Evolutionary conservation across 2,888 invertebrate species (phyloP), one percentile per base, ranked within the genome.

Genomic region (Melanostoma scalare): DNA sequence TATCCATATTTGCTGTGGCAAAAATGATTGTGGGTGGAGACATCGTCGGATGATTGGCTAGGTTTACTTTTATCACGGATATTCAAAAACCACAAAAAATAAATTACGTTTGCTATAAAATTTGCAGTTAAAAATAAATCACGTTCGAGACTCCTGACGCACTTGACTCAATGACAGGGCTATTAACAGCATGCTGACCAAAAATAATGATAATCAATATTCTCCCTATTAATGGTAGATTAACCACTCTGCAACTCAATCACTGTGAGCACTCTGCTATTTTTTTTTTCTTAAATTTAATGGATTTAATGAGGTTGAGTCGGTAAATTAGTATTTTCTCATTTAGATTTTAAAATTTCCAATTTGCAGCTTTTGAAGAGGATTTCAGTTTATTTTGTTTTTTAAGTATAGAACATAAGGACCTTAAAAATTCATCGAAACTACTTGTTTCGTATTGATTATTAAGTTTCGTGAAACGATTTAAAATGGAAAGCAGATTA

Each of bases 181-280:
- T 65, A 78, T 82, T 84, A 84, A 74, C 69, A 71, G 50, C 73
- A 53, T 65, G 31, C 38, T 48, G 44, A 71, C 74, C 71, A 36
- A 69, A 69, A 60, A 55, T 10, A 79, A 78, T 74, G 46, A 73
- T 55, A 84, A 84, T 84, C 84, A 75, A 84, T 82, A 73, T 69
- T 55, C 68, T 56, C 46, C 67, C 55, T 81, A 81, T 81, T 77
- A 72, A 81, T 42, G 55, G 44, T 42, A 60, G 44, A 71, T 79
- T 84, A 84, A 71, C 69, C 69, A 53, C 67, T 55, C 44, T 40
- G 36, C 44, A 56, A 65, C 31, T 68, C 78, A 63, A 10, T 73
- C 52, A 52, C 6, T 65, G 38, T 4, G 40, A 10, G 31, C 8
- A 42, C 52, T 67, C 35, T 6, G 65, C 60, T 55, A 53, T 56